Evolutionary conservation across 2,888 invertebrate genomes (phyloP).

Genomic region (Euproctis similis): DNA sequence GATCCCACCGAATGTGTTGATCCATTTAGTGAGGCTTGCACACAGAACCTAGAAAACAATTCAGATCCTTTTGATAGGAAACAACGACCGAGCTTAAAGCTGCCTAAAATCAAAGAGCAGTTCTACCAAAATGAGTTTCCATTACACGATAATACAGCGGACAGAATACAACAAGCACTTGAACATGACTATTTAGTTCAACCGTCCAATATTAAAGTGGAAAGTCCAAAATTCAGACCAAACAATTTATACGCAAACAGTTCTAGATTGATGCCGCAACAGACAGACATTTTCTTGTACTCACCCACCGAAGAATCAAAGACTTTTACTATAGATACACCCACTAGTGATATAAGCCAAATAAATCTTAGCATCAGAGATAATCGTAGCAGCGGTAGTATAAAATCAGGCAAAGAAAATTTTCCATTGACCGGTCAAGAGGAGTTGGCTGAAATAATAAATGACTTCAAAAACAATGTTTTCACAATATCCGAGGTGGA

Average conservation of each 20-base stretch:
- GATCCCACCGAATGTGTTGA: constrained; percentile 37
- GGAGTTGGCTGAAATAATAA: constrained; percentile 89
- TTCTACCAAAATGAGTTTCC: constrained; percentile 69
- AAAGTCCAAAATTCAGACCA: constrained; percentile 65
- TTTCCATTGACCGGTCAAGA: constrained; percentile 77
- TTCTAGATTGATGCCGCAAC: constrained; percentile 58
- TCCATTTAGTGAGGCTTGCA: constrained; percentile 68
- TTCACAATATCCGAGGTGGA: constrained; percentile 90
- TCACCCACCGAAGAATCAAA: constrained; percentile 71
- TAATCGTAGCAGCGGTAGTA: constrained; percentile 50
- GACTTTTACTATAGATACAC: constrained; percentile 63
- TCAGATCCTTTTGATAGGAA: constrained; percentile 43
- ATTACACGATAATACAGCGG: constrained; percentile 42
- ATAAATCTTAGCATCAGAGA: constrained; percentile 64
- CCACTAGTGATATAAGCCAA: constrained; percentile 70
- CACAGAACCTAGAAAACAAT: constrained; percentile 57
- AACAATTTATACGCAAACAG: constrained; percentile 67
- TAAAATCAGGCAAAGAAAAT: constrained; percentile 60
- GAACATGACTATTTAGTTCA: constrained; percentile 77
- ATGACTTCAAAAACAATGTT: constrained; percentile 92
- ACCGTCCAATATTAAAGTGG: constrained; percentile 78
- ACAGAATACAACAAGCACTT: constrained; percentile 65
- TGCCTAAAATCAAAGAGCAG: constrained; percentile 62
- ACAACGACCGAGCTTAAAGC: constrained; percentile 60
- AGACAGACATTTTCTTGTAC: constrained; percentile 61